Evolutionary conservation across 1,140 invertebrate genomes (phyloP), one percentile per base, ranked within the genome.

Genomic region (Stegodyphus dumicola): DNA sequence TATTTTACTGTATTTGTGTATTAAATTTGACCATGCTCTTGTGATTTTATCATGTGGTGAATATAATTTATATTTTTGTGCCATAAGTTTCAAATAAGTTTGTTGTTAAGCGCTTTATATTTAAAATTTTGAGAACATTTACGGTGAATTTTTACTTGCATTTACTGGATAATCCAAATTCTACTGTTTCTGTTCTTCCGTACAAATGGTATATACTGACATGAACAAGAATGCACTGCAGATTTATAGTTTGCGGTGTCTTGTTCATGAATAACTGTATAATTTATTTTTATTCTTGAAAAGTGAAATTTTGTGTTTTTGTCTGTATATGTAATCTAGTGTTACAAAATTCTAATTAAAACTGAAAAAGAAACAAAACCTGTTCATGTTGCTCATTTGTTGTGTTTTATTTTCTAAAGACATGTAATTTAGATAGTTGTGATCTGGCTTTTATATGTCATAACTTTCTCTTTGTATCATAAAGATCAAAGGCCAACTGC

Each of bases 391-490:
- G 71, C 71, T 83, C 80, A 75, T 83, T 83, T 73, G 70, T 74
- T 13, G 52, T 74, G 54, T 65, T 83, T 83, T 66, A 51, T 83
- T 83, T 83, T 83, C n/a, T 74, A 83, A 75, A 13, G 71, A 83
- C 71, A n/a, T 83, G 80, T 83, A 83, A 75, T 75, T 71, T 83
- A 83, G 71, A 75, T 83, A 83, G 80, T 54, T 83, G 80, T 83
- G 80, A 56, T 83, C 80, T 83, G 80, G 80, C 80, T 83, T 83
- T 83, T 83, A 83, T 83, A 83, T 83, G 80, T 83, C 74, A 83
- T 56, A 73, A 73, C 64, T 83, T 83, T 73, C 80, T 83, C 80
- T 74, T 83, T 83, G 71, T 83, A 83, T 73, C 71, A 83, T 83
- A 83, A 83, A 83, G 80, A 83, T 83, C 80, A 83, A 83, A 83